phyloP scores from a whole-genome alignment of 2,797 vertebrate genomes.

The Ptychobarbus kaznakovi region DNA sequence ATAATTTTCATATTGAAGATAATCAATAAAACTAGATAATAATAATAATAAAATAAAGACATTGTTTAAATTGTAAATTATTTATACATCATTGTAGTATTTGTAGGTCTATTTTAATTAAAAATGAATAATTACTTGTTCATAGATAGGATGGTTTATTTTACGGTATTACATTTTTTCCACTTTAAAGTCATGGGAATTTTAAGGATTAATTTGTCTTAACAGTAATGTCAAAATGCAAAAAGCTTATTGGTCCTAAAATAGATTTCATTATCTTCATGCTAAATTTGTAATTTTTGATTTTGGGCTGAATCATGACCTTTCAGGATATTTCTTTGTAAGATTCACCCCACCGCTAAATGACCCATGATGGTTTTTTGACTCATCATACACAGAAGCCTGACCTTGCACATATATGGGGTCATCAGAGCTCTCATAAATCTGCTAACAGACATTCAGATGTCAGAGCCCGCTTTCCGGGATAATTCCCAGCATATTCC shows the following conservation, averaged over 20 bases:
- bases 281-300: background rate
- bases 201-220: background rate
- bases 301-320: slow-evolving; percentile 22
- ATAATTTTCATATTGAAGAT: background rate
- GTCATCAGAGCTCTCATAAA: slow-evolving; percentile 38
- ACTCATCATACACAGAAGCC: slow-evolving; percentile 1
- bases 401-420: slow-evolving; percentile 8
- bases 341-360: background rate
- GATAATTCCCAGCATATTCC: slow-evolving; percentile 21
- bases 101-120: background rate
- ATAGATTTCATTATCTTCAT: background rate
- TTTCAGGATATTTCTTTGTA: slow-evolving; percentile 12
- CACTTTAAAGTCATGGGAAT: background rate
- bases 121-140: background rate
- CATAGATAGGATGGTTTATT: background rate
- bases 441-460: slow-evolving; percentile 44
- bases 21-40: background rate
- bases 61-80: background rate
- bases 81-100: background rate
- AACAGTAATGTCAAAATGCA: background rate
- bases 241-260: background rate
- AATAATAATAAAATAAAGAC: background rate
- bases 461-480: slow-evolving; percentile 53
- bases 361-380: background rate
- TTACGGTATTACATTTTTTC: background rate